Base-by-base conservation (phyloP, 2,113 vertebrate genomes). In the Semicossyphus pulcher region DNA sequence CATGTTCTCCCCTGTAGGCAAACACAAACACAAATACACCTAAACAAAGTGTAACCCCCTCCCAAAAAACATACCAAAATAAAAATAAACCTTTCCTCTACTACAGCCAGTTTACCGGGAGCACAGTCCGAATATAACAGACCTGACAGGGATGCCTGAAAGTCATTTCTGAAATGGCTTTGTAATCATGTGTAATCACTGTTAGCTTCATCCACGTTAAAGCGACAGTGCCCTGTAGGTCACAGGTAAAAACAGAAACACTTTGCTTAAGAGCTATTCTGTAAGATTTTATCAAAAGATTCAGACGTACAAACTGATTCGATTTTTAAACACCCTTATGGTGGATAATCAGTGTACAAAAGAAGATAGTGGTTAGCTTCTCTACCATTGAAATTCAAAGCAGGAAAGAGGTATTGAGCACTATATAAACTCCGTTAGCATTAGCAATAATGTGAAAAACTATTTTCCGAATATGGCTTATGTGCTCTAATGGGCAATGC, bases 1-100 rank as follows among this genome's bases (percentile, higher is more conserved):
- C 92, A 92, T 93, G 42, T 66, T 48, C 57, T 83, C 62, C 41
- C 51, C 91, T 91, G 86, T n/a, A 10, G 77, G 7, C 29, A 72
- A 51, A 82, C 18, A 74, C 7, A 73, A 18, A 78, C 25, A 62
- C 23, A 79, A 18, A 48, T 4, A 63, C 0, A 32, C 18, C 7
- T 31, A 16, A 67, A 45, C 2, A 63, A 34, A 64, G 2, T 20
- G 47, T 36, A 26, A 54, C n/a, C n/a, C n/a, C n/a, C n/a, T n/a
- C n/a, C n/a, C n/a, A n/a, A 52, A 32, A 26, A 16, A 37, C n/a
- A 66, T 25, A 29, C 3, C 10, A 29, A 11, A 3, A 23, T 7
- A 3, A 29, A 64, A 52, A 66, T n/a, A n/a, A n/a, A n/a, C 4
- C 10, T n/a, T 41, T 15, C 14, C 8, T 39, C 14, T 34, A 36